Base-by-base conservation (phyloP, 1,140 invertebrate species). In the Brachionus asplanchnoidis region DNA sequence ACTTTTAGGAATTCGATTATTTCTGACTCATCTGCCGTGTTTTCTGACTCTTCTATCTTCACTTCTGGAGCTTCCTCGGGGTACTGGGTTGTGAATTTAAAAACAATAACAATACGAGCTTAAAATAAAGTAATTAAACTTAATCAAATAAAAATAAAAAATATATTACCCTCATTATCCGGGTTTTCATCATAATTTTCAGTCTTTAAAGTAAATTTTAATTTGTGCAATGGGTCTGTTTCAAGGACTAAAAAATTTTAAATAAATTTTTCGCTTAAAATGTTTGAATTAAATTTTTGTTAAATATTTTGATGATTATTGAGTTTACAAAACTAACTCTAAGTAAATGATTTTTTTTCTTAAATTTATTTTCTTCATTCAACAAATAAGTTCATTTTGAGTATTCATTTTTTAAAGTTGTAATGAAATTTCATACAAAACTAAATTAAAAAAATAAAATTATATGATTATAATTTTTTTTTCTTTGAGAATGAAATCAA, bases 31-130 rank as follows among this genome's bases (percentile, higher is more conserved):
- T 95, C 93, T 73, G 94, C 93, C 85, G 97, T 93, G 89, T 95
- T 95, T 86, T 94, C 93, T 42, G 91, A 88, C 44, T 94, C 93
- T 79, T 93, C 92, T 82, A 97, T 93, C 87, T 95, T 93, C 85
- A 97, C 92, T 20, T 93, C 85, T 5, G 95, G 93, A 8, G 93
- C 89, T 87, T 94, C 94, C 87, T 97, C 95, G 3, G 96, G 96
- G 90, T 97, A 98, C 86, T 93, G 94, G 65, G 92, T 87, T 14
- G 94, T 94, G 86, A 95, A 96, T 23, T 93, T 93, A 88, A 97
- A 96, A 86, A 93, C 91, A 85, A 95, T 89, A 85, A 91, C 90
- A 89, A 94, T 94, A 4, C 91, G 77, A 36, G 86, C 89, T 89
- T 68, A 36, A 86, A 83, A n/a, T 78, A 56, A 1, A 73, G 36